Evolutionary conservation across 2,113 vertebrate genomes (phyloP).

Genomic region (Malurus melanocephalus): DNA sequence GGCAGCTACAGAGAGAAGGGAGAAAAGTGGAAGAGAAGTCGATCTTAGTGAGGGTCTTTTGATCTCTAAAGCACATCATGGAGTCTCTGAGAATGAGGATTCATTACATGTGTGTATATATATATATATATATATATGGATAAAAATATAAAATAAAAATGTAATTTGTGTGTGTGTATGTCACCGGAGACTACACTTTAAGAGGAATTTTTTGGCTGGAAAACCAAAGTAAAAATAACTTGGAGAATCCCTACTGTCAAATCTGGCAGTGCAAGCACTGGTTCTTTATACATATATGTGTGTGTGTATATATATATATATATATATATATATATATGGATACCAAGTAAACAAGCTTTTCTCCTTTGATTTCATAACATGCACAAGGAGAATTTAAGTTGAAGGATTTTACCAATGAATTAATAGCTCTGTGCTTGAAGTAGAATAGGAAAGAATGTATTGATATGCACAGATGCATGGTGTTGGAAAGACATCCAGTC

Average conservation of each 20-base stretch:
- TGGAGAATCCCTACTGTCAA: not conserved
- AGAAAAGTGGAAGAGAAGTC: not conserved
- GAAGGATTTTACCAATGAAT: not conserved
- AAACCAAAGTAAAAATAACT: not conserved
- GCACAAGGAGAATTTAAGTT: not conserved
- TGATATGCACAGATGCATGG: not conserved
- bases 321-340: not conserved
- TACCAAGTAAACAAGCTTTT: not conserved
- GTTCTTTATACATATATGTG: not conserved
- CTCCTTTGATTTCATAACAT: not conserved
- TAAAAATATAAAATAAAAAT: too few species aligned
- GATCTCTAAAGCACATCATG: not conserved
- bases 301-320: not conserved
- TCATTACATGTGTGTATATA: not conserved
- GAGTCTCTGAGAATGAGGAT: not conserved
- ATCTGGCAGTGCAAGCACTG: not conserved
- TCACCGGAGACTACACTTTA: not conserved
- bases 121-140: too few species aligned
- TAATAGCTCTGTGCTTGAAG: not conserved
- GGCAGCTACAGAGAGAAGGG: not conserved
- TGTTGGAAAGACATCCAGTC: not conserved
- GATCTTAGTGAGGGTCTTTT: not conserved
- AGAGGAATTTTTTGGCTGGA: not conserved
- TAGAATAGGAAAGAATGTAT: conserved; percentile 18
- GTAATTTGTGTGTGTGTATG: not conserved